phyloP scores from a whole-genome alignment of 2,888 invertebrate species.

The Crematogaster levior region DNA sequence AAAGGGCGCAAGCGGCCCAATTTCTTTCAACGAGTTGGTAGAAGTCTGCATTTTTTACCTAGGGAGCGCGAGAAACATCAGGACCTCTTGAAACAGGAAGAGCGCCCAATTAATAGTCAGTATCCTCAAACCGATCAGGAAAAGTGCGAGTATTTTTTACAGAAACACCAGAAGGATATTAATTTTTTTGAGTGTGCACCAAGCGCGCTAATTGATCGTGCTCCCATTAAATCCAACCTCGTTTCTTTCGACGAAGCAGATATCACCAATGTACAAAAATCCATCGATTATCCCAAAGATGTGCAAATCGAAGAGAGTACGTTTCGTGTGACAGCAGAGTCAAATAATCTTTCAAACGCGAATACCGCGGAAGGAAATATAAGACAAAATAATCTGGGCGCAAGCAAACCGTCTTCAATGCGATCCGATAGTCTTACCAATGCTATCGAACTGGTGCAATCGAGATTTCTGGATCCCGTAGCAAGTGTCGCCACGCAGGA shows the following conservation, averaged over 20 bases:
- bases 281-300: neutral
- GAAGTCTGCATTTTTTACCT: conserved; percentile 80
- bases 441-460: conserved; percentile 27
- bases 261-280: neutral
- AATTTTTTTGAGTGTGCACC: conserved; percentile 74
- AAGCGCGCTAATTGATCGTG: conserved; percentile 38
- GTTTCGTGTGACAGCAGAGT: conserved; percentile 46
- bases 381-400: neutral
- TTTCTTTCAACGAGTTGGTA: conserved; percentile 80
- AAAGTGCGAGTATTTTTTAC: conserved; percentile 81
- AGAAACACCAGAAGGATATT: conserved; percentile 68
- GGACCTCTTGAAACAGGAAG: conserved; percentile 66
- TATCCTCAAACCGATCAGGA: conserved; percentile 74
- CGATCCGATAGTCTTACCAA: conserved; percentile 26
- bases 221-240: conserved; percentile 55
- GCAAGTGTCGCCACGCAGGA: conserved; percentile 61
- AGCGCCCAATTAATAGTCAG: conserved; percentile 64
- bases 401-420: neutral
- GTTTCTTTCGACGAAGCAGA: conserved; percentile 71
- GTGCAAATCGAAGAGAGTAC: conserved; percentile 37
- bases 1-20: conserved; percentile 74
- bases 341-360: neutral
- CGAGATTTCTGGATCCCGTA: conserved; percentile 49
- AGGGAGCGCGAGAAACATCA: conserved; percentile 74
- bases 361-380: neutral